Conservation (phyloP, 2,797 vertebrate species). For the Urophycis tenuis region DNA sequence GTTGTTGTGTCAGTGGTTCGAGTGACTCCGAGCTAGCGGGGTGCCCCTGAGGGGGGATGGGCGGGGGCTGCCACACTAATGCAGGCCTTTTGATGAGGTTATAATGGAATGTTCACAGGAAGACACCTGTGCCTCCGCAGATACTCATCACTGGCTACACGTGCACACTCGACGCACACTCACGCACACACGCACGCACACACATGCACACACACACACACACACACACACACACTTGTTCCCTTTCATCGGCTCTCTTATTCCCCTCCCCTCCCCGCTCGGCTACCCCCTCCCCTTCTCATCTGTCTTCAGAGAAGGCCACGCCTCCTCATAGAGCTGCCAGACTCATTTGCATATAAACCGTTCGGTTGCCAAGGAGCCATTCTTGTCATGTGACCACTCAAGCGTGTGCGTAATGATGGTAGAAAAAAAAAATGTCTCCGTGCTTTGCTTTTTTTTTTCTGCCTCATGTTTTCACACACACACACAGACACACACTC, state of each 20-base stretch:
- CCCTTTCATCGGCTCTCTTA: constrained; percentile 41
- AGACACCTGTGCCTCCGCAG: constrained; percentile 63
- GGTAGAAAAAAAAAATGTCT: constrained; percentile 10
- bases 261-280: constrained; percentile 32
- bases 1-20: not conserved
- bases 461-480: not conserved
- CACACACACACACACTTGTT: constrained; percentile 17
- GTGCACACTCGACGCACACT: not conserved
- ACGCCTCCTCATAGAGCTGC: constrained; percentile 58
- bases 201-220: not conserved
- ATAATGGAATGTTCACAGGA: constrained; percentile 62
- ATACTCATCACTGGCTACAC: constrained; percentile 12
- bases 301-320: constrained; percentile 53
- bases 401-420: constrained; percentile 44
- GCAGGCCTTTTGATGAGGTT: constrained; percentile 60
- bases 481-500: constrained; percentile 9
- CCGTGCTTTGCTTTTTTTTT: not conserved
- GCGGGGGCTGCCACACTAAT: constrained; percentile 40
- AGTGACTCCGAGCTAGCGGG: constrained; percentile 29
- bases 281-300: constrained; percentile 38
- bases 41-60: constrained; percentile 26
- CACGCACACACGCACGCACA: constrained; percentile 10
- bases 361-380: constrained; percentile 67
- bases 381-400: constrained; percentile 54
- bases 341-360: constrained; percentile 76